Evolutionary conservation across 2,888 invertebrate species (phyloP).

Genomic region (Pimpla rufipes): DNA sequence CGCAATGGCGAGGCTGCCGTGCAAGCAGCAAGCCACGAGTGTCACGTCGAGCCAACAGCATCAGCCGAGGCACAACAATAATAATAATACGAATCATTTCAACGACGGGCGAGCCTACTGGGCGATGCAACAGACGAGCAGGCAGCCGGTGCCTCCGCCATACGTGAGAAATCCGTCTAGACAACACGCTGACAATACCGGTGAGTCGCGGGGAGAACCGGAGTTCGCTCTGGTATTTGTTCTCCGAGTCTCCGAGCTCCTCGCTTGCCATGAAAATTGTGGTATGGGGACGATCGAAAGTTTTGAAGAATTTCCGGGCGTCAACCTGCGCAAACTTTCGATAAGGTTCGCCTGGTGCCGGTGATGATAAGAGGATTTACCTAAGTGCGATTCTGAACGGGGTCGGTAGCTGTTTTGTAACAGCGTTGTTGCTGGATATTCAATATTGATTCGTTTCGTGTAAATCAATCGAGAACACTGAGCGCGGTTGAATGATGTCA

Average conservation of each 20-base stretch:
- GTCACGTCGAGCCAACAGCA: conserved; percentile 75
- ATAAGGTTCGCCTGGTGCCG: neutral
- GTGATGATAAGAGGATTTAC: neutral
- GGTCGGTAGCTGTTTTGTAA: conserved; percentile 56
- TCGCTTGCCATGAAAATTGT: neutral
- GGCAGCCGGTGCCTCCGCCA: conserved; percentile 77
- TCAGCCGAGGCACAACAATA: conserved; percentile 77
- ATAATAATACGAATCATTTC: conserved; percentile 69
- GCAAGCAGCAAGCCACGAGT: conserved; percentile 81
- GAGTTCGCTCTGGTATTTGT: neutral
- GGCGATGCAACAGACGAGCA: conserved; percentile 80
- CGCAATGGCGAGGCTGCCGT: conserved; percentile 84
- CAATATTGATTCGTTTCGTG: conserved; percentile 16
- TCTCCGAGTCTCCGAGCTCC: neutral
- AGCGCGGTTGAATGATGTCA: neutral
- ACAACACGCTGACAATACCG: conserved; percentile 81
- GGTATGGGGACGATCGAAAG: neutral
- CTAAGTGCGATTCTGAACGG: conserved; percentile 17
- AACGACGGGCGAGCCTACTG: conserved; percentile 79
- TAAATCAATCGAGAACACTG: neutral
- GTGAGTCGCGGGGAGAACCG: conserved; percentile 70
- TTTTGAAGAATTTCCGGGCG: neutral
- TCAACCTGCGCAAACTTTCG: conserved; percentile 38
- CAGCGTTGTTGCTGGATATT: neutral
- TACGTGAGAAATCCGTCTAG: conserved; percentile 82